Base-by-base conservation (phyloP, 2,888 invertebrate genomes). In the Eristalis arbustorum region DNA sequence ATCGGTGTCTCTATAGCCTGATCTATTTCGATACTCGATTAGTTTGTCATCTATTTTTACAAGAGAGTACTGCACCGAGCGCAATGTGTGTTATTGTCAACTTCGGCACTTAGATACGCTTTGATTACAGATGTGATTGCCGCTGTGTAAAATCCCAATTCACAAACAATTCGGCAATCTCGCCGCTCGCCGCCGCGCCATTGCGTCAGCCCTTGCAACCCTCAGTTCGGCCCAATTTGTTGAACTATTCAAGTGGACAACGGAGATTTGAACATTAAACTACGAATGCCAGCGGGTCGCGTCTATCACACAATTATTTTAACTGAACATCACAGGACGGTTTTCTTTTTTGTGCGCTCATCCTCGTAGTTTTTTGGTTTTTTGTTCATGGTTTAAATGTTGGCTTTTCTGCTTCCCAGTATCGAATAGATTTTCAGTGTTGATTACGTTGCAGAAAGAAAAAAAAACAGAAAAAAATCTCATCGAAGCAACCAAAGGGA, bases 11-110 rank as follows among this genome's bases (percentile, higher is more conserved):
- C 62, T 75, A 72, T 28, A 72, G 68, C 68, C 64, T 61, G 56
- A 85, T 82, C 82, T 82, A 78, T 87, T 82, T 78, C 74, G 61
- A 87, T 78, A 74, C 82, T 82, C 74, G 74, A 82, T 78, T 74
- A 77, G 82, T 74, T 77, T 87, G 62, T 74, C 77, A 67, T 87
- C 73, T 82, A 78, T 78, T 78, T 78, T 77, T 76, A 71, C 62
- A 78, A 66, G 37, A 61, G 40, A 67, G 34, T 8, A 23, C 25
- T 59, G 40, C 31, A 78, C 62, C 40, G 34, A 64, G 72, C 22
- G 56, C 42, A 68, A 37, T 57, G 68, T 72, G 72, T 64, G 49
- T 18, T 18, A 49, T 77, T 81, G 77, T 85, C 77, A 81, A 73
- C 77, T 77, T 64, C 74, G 68, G 25, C 66, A 82, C 61, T 78